Conservation (phyloP, 2,113 vertebrate species). For the Spea bombifrons region DNA sequence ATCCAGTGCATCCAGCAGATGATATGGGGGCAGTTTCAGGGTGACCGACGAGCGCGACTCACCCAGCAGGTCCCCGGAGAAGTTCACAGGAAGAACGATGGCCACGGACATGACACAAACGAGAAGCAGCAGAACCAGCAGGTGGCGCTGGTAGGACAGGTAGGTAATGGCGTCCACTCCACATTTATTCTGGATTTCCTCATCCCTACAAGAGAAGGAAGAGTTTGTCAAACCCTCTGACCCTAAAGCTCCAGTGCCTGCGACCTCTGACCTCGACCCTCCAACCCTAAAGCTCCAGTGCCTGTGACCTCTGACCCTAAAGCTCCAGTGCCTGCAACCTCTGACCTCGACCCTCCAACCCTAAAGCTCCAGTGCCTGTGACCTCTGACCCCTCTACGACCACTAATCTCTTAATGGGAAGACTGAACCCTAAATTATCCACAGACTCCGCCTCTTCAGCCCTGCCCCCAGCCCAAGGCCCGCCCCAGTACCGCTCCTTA, state of each 20-base stretch:
- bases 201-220: constrained; percentile 71
- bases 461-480: neutral
- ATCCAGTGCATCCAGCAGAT: too few species aligned
- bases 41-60: constrained; percentile 48
- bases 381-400: neutral
- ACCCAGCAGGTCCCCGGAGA: constrained; percentile 88
- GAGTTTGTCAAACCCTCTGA: neutral
- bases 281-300: neutral
- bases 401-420: neutral
- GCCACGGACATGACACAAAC: constrained; percentile 88
- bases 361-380: neutral
- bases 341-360: neutral
- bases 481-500: constrained; percentile 68
- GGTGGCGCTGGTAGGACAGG: constrained; percentile 93
- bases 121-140: constrained; percentile 80
- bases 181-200: constrained; percentile 91
- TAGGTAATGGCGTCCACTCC: constrained; percentile 90
- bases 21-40: too few species aligned
- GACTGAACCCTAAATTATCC: too few species aligned
- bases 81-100: constrained; percentile 90
- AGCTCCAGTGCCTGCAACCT: neutral
- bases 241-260: neutral
- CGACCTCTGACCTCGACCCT: too few species aligned
- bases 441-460: neutral
- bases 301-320: neutral